phyloP scores from a whole-genome alignment of 2,797 vertebrate species.

The Muscicapa striata region DNA sequence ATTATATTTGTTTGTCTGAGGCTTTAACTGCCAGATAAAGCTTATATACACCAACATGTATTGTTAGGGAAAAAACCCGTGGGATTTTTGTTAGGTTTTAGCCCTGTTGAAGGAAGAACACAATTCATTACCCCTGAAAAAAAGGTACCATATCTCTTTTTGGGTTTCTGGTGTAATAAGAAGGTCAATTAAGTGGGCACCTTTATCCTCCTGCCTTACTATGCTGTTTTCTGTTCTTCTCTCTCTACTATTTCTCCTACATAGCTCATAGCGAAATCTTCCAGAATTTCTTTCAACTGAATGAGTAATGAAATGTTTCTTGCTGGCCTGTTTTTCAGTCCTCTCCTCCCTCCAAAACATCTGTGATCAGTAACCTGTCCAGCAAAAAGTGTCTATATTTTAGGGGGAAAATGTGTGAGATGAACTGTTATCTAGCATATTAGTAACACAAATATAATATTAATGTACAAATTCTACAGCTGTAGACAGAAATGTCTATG shows the following conservation, averaged over 20 bases:
- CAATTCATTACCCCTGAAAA: not conserved
- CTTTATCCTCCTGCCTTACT: not conserved
- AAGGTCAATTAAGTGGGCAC: not conserved
- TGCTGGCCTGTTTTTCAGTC: not conserved
- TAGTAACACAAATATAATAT: not conserved
- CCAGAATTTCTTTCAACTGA: not conserved
- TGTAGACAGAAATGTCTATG: not conserved
- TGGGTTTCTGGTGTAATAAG: not conserved
- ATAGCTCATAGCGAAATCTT: not conserved
- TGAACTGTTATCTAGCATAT: not conserved
- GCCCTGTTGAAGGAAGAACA: not conserved
- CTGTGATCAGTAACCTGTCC: not conserved
- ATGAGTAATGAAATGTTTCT: not conserved
- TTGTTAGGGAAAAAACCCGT: fast-evolving
- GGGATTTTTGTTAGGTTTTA: not conserved
- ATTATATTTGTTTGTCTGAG: not conserved
- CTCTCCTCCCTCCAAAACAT: not conserved
- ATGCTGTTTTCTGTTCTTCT: not conserved
- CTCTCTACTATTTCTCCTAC: not conserved
- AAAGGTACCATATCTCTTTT: not conserved
- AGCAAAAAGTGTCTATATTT: not conserved
- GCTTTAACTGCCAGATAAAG: not conserved
- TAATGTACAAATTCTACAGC: not conserved
- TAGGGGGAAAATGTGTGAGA: not conserved
- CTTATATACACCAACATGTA: not conserved